Conservation (phyloP, 2,113 vertebrate genomes). For the Cryptotis parvus region DNA sequence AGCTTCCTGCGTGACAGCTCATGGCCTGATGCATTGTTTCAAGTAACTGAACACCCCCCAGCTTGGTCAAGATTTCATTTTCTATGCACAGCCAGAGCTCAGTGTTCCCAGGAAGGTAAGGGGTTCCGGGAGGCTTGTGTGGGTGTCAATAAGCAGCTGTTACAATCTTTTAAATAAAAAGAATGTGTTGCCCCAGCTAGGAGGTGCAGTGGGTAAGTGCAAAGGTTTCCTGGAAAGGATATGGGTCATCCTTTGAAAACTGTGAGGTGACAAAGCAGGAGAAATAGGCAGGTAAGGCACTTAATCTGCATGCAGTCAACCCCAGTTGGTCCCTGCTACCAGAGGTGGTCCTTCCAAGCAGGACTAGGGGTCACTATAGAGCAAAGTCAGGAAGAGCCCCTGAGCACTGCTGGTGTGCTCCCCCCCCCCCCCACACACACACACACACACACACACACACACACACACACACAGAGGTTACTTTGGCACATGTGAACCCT, state of each 20-base stretch:
- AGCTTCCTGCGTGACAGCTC: neutral
- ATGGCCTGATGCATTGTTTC: too few species aligned
- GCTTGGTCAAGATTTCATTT: constrained; percentile 34
- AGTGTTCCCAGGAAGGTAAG: constrained; percentile 25
- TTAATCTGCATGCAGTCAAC: too few species aligned
- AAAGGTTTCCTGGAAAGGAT: constrained; percentile 4
- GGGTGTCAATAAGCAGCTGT: constrained; percentile 50
- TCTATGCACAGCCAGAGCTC: constrained; percentile 11
- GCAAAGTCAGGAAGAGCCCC: too few species aligned
- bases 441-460: too few species aligned
- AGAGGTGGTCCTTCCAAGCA: too few species aligned
- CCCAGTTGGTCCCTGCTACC: too few species aligned
- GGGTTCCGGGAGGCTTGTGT: neutral
- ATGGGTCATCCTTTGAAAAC: constrained; percentile 27
- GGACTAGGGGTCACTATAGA: too few species aligned
- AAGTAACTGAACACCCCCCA: neutral
- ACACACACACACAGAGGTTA: too few species aligned
- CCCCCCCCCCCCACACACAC: too few species aligned
- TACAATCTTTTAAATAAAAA: constrained; percentile 44
- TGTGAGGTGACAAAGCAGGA: neutral
- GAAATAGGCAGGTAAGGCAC: too few species aligned
- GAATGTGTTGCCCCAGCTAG: constrained; percentile 16
- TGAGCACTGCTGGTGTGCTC: too few species aligned
- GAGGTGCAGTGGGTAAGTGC: neutral
- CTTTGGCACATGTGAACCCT: too few species aligned